phyloP scores from a whole-genome alignment of 2,113 vertebrate species.

The Myotis yumanensis region DNA sequence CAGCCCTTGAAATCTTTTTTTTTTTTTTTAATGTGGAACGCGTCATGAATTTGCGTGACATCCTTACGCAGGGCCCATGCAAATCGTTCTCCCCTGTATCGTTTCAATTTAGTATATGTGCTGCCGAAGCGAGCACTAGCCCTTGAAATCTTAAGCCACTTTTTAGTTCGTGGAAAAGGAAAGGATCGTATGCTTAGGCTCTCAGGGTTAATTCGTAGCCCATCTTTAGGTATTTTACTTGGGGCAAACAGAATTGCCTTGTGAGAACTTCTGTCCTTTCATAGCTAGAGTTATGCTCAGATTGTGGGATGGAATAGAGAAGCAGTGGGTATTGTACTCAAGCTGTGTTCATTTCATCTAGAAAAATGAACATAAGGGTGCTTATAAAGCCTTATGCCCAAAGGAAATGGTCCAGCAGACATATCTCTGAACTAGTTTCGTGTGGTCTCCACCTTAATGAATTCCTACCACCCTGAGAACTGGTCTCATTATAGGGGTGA shows the following conservation, averaged over 20 bases:
- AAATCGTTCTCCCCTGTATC: too few species aligned
- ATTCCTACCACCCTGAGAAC: not conserved
- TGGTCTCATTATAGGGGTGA: not conserved
- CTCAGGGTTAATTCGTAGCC: not conserved
- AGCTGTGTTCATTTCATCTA: not conserved
- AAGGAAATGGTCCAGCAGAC: not conserved
- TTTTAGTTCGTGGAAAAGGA: not conserved
- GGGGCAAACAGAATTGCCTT: not conserved
- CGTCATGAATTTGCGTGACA: too few species aligned
- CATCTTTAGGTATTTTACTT: not conserved
- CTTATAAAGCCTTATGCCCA: not conserved
- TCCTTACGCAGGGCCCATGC: too few species aligned
- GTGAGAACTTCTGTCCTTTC: not conserved
- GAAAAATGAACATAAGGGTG: not conserved
- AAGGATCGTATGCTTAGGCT: not conserved
- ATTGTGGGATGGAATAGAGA: not conserved
- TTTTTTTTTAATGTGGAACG: too few species aligned
- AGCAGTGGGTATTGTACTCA: not conserved
- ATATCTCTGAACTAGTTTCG: not conserved
- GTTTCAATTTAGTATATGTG: too few species aligned
- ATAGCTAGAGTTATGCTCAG: not conserved
- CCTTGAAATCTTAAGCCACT: not conserved
- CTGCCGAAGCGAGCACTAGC: too few species aligned
- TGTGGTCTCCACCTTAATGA: not conserved
- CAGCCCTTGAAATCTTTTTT: not conserved